These are phyloP conservation scores for Tauraco erythrolophus DNA, from an alignment of 2,113 vertebrate species.

Conservation along the genomic window DNA sequence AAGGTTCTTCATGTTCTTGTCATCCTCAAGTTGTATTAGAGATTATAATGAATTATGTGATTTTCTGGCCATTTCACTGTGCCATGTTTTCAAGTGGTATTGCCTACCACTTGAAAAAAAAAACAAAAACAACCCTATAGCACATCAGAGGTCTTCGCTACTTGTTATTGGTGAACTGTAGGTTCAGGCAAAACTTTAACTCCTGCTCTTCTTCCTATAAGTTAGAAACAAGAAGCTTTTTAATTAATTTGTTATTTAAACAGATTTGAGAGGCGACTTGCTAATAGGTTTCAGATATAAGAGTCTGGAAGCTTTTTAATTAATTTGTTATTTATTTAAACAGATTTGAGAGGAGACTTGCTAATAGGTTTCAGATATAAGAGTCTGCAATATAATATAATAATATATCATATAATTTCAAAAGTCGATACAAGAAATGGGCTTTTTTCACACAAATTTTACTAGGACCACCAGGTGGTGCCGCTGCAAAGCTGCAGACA, in stretches of 20 bases:
- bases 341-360: not conserved
- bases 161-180: not conserved
- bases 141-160: not conserved
- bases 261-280: not conserved
- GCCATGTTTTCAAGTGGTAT: not conserved
- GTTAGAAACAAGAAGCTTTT: not conserved
- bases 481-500: not conserved
- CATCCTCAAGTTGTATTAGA: not conserved
- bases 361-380: not conserved
- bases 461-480: constrained; percentile 60
- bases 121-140: not conserved
- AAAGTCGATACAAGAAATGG: rapidly evolving
- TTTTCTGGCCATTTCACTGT: not conserved
- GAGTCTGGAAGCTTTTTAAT: not conserved
- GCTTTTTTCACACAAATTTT: not conserved
- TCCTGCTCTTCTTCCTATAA: not conserved
- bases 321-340: not conserved
- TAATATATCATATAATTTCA: not conserved
- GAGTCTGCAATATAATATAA: not conserved
- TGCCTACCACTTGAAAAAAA: not conserved
- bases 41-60: not conserved
- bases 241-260: not conserved
- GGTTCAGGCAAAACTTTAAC: not conserved
- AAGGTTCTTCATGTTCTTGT: not conserved
- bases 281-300: not conserved